Evolutionary conservation across 2,888 invertebrate genomes (phyloP).

Genomic region (Timema cristinae): DNA sequence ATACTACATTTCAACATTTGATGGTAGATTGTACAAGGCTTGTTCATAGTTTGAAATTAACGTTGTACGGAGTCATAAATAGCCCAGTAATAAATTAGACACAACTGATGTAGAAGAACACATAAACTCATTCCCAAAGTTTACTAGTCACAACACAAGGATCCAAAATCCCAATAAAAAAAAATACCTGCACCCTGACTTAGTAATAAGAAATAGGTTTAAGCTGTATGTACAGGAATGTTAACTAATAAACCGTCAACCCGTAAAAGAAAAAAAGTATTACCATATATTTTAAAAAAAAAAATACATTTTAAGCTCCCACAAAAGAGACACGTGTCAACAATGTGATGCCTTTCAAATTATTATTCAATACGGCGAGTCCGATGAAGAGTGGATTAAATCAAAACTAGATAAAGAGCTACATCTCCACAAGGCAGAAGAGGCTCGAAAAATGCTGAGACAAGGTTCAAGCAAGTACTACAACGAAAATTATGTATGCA

Average conservation of each 20-base stretch:
- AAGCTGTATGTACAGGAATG: neutral
- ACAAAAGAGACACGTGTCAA: slow-evolving; percentile 10
- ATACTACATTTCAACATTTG: too few species aligned
- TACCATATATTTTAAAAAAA: slow-evolving; percentile 12
- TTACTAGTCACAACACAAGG: neutral
- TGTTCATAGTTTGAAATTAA: too few species aligned
- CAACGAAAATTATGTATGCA: neutral
- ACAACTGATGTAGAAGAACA: too few species aligned
- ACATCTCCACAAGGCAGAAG: neutral
- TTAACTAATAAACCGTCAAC: neutral
- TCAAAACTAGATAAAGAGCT: neutral
- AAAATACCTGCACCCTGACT: neutral
- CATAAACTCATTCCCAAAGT: too few species aligned
- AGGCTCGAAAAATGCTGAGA: slow-evolving; percentile 2
- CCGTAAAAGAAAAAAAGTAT: neutral
- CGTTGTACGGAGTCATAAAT: too few species aligned
- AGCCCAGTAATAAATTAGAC: too few species aligned
- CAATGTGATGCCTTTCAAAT: slow-evolving; percentile 1
- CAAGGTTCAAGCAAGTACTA: neutral
- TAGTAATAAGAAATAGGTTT: neutral
- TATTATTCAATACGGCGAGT: neutral
- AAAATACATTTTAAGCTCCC: neutral
- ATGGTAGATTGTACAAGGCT: too few species aligned
- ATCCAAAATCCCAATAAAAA: neutral
- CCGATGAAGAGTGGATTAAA: neutral